Evolutionary conservation across 2,888 invertebrate species (phyloP), one percentile per base, ranked within the genome.

Genomic region (Allacma fusca): DNA sequence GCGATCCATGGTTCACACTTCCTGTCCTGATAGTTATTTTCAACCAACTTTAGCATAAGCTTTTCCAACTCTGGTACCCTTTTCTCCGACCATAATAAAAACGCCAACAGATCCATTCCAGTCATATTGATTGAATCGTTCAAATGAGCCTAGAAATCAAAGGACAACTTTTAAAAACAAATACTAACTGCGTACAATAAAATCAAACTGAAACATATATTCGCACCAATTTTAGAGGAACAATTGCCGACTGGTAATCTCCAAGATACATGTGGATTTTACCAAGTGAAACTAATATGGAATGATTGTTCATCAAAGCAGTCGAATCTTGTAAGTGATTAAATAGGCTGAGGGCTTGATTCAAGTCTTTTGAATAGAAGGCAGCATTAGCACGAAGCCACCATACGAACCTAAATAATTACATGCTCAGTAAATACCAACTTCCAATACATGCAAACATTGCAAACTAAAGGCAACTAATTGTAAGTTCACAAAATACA

Each of bases 1-100:
- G 92, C 91, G 74, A 93, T 90, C 91, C 94, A 94, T 77, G 92
- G 91, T 85, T 93, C 92, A 2, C 91, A 89, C 1, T 89, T 79
- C 7, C 73, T 76, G 44, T 84, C 84, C 5, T 79, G 81, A 50
- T 79, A 80, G 67, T 82, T 81, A 13, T 80, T 68, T 40, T 84
- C 83, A 0, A 78, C 79, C 0, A 84, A 77, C 64, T 80, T 78
- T 16, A 88, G 88, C 67, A 90, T 88, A n/a, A 92, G 86, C 85
- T 89, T 89, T 85, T 92, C 92, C 76, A 92, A 86, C 75, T 92
- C 92, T 72, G 88, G 87, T 5, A 88, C 85, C 81, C 90, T 89
- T 79, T 90, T 90, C 64, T 82, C 81, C 26, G 78, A 78, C 84
- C 84, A 84, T 24, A 82, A 74, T 21, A 82, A 75, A 80, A 90